Conservation (phyloP, 2,797 vertebrate species). For the Chrosomus eos region DNA sequence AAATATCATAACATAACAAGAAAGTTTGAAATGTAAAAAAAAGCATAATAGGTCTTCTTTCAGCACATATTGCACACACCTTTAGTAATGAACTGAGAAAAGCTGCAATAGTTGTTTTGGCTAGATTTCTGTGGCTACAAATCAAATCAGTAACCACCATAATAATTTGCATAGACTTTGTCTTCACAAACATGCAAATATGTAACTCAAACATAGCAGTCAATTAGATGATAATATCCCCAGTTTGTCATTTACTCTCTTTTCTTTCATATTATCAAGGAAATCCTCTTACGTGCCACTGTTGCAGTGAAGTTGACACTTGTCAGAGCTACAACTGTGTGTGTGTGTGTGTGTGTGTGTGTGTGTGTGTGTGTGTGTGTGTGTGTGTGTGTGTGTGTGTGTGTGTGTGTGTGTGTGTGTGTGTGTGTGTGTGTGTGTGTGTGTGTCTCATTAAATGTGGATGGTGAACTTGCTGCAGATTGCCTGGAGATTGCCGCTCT, state of each 20-base stretch:
- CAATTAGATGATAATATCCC: slow-evolving; percentile 39
- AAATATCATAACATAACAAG: background rate
- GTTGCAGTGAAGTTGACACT: slow-evolving; percentile 58
- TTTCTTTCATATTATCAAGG: slow-evolving; percentile 25
- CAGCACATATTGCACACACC: background rate
- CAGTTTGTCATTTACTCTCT: slow-evolving; percentile 10
- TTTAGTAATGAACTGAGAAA: background rate
- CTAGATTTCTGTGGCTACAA: background rate
- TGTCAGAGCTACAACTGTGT: slow-evolving; percentile 51
- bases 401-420: slow-evolving; percentile 33
- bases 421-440: slow-evolving; percentile 37
- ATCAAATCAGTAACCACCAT: background rate
- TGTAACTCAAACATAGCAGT: slow-evolving; percentile 8
- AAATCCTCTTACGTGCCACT: slow-evolving; percentile 42
- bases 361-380: slow-evolving; percentile 39
- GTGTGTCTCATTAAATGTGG: slow-evolving; percentile 62
- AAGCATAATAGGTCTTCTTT: background rate
- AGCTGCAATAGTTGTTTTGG: background rate
- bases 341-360: slow-evolving; percentile 44
- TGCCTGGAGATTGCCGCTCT: slow-evolving; percentile 64
- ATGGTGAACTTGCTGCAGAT: slow-evolving; percentile 64
- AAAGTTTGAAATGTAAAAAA: background rate
- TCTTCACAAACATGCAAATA: slow-evolving; percentile 14
- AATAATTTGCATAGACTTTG: background rate
- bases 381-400: slow-evolving; percentile 16